Percentiles rank a stretch among this genome's conserved stretches.
phyloP scores from a whole-genome alignment of 2,113 vertebrate genomes.

The Atrichornis clamosus region DNA sequence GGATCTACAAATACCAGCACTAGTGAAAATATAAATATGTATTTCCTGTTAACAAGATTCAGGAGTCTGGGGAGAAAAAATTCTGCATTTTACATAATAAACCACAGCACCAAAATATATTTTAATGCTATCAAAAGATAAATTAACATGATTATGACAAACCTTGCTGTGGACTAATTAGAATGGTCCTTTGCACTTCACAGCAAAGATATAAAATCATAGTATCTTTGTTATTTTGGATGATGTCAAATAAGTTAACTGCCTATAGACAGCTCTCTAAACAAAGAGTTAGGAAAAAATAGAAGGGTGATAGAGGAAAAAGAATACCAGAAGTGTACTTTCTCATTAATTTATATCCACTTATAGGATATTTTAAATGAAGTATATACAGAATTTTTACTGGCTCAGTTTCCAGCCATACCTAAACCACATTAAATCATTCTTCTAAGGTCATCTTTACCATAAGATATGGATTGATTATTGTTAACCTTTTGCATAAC shows the following conservation, averaged over 20 bases:
- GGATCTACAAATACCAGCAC: background rate
- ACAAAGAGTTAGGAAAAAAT: background rate
- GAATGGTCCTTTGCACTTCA: background rate
- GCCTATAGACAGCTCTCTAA: background rate
- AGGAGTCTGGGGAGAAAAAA: background rate
- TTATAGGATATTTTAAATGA: background rate
- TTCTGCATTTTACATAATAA: background rate
- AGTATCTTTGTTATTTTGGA: background rate
- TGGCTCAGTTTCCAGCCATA: background rate
- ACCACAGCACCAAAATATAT: background rate
- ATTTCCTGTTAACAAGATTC: background rate
- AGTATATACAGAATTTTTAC: background rate
- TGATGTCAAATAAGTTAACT: background rate
- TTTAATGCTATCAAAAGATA: background rate
- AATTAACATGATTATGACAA: background rate
- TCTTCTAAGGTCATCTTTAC: background rate
- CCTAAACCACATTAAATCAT: background rate
- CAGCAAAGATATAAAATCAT: background rate
- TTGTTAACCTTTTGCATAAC: background rate
- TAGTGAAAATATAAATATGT: background rate
- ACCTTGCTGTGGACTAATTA: background rate
- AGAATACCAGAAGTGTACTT: background rate
- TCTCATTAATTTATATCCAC: background rate
- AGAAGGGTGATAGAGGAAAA: background rate
- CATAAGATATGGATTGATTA: background rate